phyloP scores from a whole-genome alignment of 2,797 vertebrate species.

The Cynopterus sphinx region DNA sequence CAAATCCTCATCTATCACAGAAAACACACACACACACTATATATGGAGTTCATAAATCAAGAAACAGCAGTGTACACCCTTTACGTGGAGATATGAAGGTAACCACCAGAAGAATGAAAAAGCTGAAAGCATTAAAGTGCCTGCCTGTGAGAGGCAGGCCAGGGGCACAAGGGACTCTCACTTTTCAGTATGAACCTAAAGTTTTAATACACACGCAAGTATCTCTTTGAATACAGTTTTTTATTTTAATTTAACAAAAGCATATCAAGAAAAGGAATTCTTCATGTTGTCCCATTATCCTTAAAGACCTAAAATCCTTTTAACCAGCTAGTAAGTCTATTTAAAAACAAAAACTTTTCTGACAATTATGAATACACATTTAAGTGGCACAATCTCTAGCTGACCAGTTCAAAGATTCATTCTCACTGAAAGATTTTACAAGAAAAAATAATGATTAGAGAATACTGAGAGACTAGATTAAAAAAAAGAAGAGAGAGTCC shows the following conservation, averaged over 20 bases:
- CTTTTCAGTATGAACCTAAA: neutral
- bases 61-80: neutral
- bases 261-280: neutral
- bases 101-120: neutral
- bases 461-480: neutral
- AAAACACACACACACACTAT: neutral
- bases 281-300: neutral
- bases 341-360: conserved; percentile 16
- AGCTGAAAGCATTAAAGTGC: neutral
- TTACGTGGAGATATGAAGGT: neutral
- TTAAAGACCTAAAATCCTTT: neutral
- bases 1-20: neutral
- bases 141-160: neutral
- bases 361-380: neutral
- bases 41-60: neutral
- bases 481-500: neutral
- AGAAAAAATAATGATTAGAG: neutral
- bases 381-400: neutral
- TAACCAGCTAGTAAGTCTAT: neutral
- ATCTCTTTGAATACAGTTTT: neutral
- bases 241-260: conserved; percentile 23
- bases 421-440: neutral
- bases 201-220: neutral
- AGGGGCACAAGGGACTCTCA: neutral
- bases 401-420: conserved; percentile 6